Conservation (phyloP, 2,797 vertebrate genomes). For the Hemitrygon akajei region DNA sequence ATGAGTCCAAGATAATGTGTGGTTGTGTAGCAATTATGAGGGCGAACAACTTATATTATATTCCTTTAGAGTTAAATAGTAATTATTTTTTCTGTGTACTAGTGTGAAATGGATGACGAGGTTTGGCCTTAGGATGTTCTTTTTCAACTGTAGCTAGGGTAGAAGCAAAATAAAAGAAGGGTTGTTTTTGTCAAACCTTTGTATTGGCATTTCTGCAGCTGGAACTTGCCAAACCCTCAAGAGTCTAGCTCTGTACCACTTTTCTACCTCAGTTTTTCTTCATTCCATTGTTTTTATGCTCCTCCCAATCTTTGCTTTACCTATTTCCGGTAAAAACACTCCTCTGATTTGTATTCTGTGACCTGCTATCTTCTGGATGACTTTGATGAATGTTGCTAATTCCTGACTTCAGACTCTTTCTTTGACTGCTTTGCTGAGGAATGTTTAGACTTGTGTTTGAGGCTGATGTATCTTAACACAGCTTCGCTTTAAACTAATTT, state of each 20-base stretch:
- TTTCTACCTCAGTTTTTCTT: not conserved
- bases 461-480: not conserved
- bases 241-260: not conserved
- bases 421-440: not conserved
- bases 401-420: not conserved
- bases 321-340: not conserved
- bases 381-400: constrained; percentile 31
- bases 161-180: too few relatives aligned
- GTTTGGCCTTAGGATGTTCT: too few relatives aligned
- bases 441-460: not conserved
- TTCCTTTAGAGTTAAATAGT: too few relatives aligned
- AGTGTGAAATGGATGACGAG: too few relatives aligned
- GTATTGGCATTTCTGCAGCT: too few relatives aligned
- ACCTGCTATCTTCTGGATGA: not conserved
- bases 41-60: not conserved
- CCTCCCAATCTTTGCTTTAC: too few relatives aligned
- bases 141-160: too few relatives aligned
- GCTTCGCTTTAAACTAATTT: too few relatives aligned
- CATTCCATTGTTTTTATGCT: not conserved
- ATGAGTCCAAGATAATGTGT: not conserved
- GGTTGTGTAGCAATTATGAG: not conserved
- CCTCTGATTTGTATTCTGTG: not conserved
- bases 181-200: too few relatives aligned
- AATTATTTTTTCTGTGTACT: too few relatives aligned
- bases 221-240: too few relatives aligned